A percentile compares a stretch with the other conserved stretches of the same genome.
Evolutionary conservation across 53 echinoderm and acorn worm species (phyloP).

Genomic region (Zoroaster sp.): DNA sequence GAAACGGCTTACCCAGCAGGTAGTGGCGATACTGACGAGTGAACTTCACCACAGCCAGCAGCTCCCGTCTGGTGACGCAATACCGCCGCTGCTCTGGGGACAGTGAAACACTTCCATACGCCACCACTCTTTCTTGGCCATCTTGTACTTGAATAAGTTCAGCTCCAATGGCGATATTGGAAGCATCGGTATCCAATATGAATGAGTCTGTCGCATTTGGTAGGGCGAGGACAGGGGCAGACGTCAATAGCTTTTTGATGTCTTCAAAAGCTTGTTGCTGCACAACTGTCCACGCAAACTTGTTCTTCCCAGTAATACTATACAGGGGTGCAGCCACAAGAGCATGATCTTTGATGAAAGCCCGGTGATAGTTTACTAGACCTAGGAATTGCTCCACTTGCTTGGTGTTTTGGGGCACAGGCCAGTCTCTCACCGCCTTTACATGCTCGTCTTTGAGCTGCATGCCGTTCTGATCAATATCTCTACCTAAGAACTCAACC

Average conservation of each 20-base stretch:
- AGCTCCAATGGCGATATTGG: slow-evolving; percentile 50
- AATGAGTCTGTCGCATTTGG: slow-evolving; percentile 44
- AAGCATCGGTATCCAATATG: slow-evolving; percentile 62
- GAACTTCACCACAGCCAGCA: slow-evolving; percentile 49
- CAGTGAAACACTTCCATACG: slow-evolving; percentile 57
- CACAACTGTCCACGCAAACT: slow-evolving; percentile 8
- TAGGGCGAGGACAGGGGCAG: slow-evolving; percentile 54
- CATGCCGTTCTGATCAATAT: not conserved
- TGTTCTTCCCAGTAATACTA: slow-evolving; percentile 29
- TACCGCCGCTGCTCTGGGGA: slow-evolving; percentile 59
- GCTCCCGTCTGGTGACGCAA: slow-evolving; percentile 55
- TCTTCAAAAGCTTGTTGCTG: slow-evolving; percentile 58
- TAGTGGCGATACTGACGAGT: slow-evolving; percentile 65
- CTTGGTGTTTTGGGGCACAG: slow-evolving; percentile 13
- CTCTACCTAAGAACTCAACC: slow-evolving; percentile 13
- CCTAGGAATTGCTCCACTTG: slow-evolving; percentile 51
- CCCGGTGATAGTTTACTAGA: slow-evolving; percentile 61
- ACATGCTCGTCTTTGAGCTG: not conserved
- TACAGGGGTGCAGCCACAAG: slow-evolving; percentile 20
- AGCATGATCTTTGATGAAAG: too few species aligned
- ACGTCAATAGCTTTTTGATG: slow-evolving; percentile 7
- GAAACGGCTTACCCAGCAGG: slow-evolving; percentile 56
- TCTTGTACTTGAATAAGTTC: slow-evolving; percentile 60
- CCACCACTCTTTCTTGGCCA: slow-evolving; percentile 47
- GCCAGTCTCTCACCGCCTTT: slow-evolving; percentile 43